Base-by-base conservation (phyloP, 1,140 invertebrate species). In the Heliconius nattereri region DNA sequence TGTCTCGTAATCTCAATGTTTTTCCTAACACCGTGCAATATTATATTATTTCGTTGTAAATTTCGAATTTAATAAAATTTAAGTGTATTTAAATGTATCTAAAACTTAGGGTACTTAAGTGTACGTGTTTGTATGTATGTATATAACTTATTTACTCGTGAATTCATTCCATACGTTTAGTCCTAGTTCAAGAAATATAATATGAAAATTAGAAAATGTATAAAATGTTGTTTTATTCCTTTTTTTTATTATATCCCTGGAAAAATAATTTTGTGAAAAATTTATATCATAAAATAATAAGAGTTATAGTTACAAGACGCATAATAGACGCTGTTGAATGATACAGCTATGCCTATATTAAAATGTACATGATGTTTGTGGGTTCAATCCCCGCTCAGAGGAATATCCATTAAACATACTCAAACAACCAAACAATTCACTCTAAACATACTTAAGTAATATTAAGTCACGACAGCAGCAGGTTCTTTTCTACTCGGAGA, bases 1-100 rank as follows among this genome's bases (percentile, higher is more conserved):
- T 16, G 7, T 72, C 71, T 37, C 19, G 7, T 72, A 35, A 37
- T 7, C 8, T 76, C n/a, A 45, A 76, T 76, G 75, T 71, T 66
- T 66, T 70, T 76, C 60, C 75, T 76, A 76, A 66, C 29, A 76
- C 54, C 16, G 79, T 80, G 79, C 79, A 80, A 80, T 80, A 80
- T 80, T 80, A 79, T 32, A 66, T 11, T 40, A 20, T 60, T 80
- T 76, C 40, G 45, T 76, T 80, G 79, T 80, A 80, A 76, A 76
- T 80, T 80, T 80, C 80, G 80, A 81, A 81, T 81, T 81, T 81
- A 81, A 81, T 81, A 81, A 75, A 37, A 45, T 45, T 45, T 45
- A 45, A 45, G 40, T 45, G 13, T 16, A 45, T 45, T 71, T 81
- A 81, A 81, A 20, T 54, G 52, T 54, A 54, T n/a, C 52, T 54